Evolutionary conservation across 2,797 vertebrate genomes (phyloP).

Genomic region (Enteromius treurensis): DNA sequence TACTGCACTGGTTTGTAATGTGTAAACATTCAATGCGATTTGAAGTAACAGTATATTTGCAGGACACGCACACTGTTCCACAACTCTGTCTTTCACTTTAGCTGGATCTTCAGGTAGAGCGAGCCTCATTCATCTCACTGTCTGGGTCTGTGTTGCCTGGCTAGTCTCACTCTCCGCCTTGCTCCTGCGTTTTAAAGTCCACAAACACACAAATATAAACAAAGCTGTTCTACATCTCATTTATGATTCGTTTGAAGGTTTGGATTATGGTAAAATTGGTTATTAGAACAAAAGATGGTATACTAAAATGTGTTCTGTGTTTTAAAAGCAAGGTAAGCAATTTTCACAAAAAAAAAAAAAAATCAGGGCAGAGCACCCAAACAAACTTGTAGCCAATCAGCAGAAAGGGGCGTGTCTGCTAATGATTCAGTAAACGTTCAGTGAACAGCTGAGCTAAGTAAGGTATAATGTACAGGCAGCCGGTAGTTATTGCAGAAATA

Average conservation of each 20-base stretch:
- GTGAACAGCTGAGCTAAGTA: no score
- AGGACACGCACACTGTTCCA: slow-evolving; percentile 18
- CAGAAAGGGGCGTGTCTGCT: no score
- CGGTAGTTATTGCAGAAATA: no score
- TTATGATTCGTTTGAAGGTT: neutral
- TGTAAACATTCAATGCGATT: slow-evolving; percentile 39
- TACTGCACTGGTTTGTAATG: slow-evolving; percentile 23
- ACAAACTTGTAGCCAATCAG: no score
- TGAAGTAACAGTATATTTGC: slow-evolving; percentile 31
- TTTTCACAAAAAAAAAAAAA: no score
- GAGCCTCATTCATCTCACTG: slow-evolving; percentile 48
- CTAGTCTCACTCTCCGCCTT: slow-evolving; percentile 49
- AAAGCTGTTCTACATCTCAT: neutral
- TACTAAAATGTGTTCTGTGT: neutral
- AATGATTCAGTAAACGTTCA: no score
- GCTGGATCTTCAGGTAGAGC: slow-evolving; percentile 2
- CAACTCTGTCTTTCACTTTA: slow-evolving; percentile 6
- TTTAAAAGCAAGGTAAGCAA: no score
- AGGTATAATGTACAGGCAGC: no score
- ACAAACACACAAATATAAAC: neutral
- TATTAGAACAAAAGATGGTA: no score
- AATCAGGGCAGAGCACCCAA: no score
- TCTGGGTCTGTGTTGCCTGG: slow-evolving; percentile 49
- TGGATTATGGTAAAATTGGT: neutral
- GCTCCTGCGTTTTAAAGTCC: slow-evolving; percentile 36